Evolutionary conservation across 2,888 invertebrate genomes (phyloP).

Genomic region (Protophormia terraenovae): DNA sequence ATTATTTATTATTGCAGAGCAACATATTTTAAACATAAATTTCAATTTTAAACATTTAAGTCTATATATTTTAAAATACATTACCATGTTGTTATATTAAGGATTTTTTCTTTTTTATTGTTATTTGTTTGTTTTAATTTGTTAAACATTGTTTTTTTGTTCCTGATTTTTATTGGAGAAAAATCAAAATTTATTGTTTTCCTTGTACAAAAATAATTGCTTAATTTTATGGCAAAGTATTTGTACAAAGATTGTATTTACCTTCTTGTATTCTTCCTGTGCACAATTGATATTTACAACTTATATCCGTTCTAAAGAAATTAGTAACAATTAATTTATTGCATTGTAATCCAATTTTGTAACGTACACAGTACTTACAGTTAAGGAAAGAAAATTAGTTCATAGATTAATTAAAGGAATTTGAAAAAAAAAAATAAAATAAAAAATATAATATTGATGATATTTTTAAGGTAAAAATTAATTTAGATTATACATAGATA

Average conservation of each 20-base stretch:
- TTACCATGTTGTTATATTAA: too few species aligned
- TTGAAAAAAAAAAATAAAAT: too few species aligned
- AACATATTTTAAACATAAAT: neutral
- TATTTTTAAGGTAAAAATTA: too few species aligned
- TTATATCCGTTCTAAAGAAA: neutral
- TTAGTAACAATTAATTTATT: neutral
- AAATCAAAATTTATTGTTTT: neutral
- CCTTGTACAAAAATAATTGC: neutral
- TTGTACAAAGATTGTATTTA: neutral
- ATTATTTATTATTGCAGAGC: neutral
- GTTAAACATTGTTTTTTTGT: neutral
- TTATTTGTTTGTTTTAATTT: neutral
- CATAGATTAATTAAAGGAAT: too few species aligned
- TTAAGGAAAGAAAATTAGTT: neutral
- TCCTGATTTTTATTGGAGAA: neutral
- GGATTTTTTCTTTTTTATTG: neutral
- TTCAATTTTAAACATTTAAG: too few species aligned
- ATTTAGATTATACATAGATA: too few species aligned
- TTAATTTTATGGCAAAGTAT: neutral
- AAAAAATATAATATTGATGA: too few species aligned
- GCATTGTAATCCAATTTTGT: neutral
- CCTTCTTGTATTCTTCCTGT: neutral
- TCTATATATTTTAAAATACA: too few species aligned
- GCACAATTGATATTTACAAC: neutral
- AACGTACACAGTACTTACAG: neutral